These are phyloP conservation scores for Epizoanthus scotinus DNA, from an alignment of 92 coral and sea anemone species.

Conservation along the genomic window DNA sequence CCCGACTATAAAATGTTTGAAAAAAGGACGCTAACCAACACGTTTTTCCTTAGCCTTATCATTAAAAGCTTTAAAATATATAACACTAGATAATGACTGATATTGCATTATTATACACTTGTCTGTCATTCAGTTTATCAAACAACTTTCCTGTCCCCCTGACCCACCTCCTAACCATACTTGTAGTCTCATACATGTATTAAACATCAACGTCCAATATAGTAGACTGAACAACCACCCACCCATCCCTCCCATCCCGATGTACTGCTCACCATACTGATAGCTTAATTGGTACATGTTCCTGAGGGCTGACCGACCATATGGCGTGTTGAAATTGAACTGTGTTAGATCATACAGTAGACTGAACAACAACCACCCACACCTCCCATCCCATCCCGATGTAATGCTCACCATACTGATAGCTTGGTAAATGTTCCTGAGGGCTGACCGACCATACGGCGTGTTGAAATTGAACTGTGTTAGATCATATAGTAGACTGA, in stretches of 20 bases:
- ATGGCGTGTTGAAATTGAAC: constrained; percentile 85
- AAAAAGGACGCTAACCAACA: too few species aligned
- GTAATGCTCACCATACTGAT: constrained; percentile 58
- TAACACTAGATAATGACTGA: too few species aligned
- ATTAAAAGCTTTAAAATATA: too few species aligned
- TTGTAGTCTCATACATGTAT: too few species aligned
- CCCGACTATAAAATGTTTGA: too few species aligned
- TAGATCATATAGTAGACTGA: constrained; percentile 44
- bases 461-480: constrained; percentile 90
- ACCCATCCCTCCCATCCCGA: neutral
- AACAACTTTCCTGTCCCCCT: too few species aligned
- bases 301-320: constrained; percentile 79
- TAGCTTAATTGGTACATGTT: constrained; percentile 74
- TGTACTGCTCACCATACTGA: constrained; percentile 57
- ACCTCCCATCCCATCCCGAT: neutral
- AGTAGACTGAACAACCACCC: too few species aligned
- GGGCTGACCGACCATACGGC: constrained; percentile 73
- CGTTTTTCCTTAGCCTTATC: too few species aligned
- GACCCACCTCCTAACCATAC: too few species aligned
- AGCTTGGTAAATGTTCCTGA: constrained; percentile 76
- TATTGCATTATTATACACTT: too few species aligned
- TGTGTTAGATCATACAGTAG: constrained; percentile 83
- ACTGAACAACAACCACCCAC: too few species aligned
- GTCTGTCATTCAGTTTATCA: too few species aligned
- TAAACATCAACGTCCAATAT: neutral